Evolutionary conservation across 1,140 invertebrate genomes (phyloP).

Genomic region (Drosophila kurseongensis): DNA sequence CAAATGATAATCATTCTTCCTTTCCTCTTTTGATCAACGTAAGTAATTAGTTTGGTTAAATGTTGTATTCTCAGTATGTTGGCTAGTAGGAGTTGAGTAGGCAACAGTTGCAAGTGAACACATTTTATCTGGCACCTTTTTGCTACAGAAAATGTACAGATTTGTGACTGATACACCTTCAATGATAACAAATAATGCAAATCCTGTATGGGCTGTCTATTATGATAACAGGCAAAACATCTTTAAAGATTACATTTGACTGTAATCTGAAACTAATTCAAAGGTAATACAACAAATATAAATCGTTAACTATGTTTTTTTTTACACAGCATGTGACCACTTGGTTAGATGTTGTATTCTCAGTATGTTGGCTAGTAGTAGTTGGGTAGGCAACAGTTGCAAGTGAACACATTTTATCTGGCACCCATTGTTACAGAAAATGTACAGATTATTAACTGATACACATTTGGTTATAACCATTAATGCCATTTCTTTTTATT

Average conservation of each 20-base stretch:
- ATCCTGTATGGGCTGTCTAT: too few species aligned
- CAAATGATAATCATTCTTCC: too few species aligned
- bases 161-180: constrained; percentile 12
- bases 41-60: background rate
- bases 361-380: constrained; percentile 60
- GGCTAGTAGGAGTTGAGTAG: constrained; percentile 68
- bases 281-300: too few species aligned
- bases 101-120: constrained; percentile 77
- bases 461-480: constrained; percentile 19
- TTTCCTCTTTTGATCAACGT: too few species aligned
- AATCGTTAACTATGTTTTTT: too few species aligned
- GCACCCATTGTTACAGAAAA: constrained; percentile 42
- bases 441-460: constrained; percentile 16
- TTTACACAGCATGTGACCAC: too few species aligned
- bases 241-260: too few species aligned
- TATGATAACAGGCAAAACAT: too few species aligned
- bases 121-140: constrained; percentile 53
- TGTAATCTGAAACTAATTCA: too few species aligned
- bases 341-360: constrained; percentile 37
- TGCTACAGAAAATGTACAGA: constrained; percentile 31
- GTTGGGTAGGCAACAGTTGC: constrained; percentile 75
- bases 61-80: constrained; percentile 52
- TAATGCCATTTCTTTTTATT: constrained; percentile 14
- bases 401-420: constrained; percentile 66
- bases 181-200: constrained; percentile 34